Percentiles rank a stretch among this genome's conserved stretches.
These are phyloP conservation scores for Agrochola lychnidis DNA, from an alignment of 2,888 invertebrate genomes.

Conservation along the genomic window DNA sequence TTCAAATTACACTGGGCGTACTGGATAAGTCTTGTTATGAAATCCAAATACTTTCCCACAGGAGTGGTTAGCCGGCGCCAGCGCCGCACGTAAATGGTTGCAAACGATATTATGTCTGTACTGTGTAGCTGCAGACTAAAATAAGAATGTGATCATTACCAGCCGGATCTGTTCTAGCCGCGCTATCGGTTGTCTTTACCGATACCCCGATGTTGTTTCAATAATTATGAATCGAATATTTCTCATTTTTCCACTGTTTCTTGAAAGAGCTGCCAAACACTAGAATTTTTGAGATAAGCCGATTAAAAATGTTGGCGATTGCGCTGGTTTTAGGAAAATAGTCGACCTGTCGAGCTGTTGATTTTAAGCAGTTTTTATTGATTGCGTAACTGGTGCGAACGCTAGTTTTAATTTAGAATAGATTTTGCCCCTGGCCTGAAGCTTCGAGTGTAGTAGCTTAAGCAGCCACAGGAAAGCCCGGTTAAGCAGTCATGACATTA, in stretches of 20 bases:
- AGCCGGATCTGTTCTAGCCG: constrained; percentile 64
- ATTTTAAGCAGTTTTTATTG: constrained; percentile 15
- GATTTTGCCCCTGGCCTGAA: no score
- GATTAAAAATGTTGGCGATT: constrained; percentile 28
- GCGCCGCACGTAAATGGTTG: constrained; percentile 59
- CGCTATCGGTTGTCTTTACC: constrained; percentile 47
- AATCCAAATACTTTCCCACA: constrained; percentile 57
- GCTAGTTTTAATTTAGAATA: no score
- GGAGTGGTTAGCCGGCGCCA: constrained; percentile 55
- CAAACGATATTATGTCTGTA: constrained; percentile 59
- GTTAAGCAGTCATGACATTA: no score
- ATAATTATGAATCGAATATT: constrained; percentile 49
- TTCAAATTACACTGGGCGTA: constrained; percentile 13
- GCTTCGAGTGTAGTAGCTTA: background rate
- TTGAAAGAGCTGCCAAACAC: constrained; percentile 40
- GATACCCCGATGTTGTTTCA: constrained; percentile 39
- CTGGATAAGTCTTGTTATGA: constrained; percentile 41
- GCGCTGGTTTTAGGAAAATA: constrained; percentile 27
- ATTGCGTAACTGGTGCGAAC: constrained; percentile 7
- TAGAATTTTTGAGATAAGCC: constrained; percentile 9
- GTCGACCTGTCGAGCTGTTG: constrained; percentile 8
- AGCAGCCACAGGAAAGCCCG: no score
- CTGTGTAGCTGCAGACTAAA: constrained; percentile 58
- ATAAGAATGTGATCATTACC: constrained; percentile 66
- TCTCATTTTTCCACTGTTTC: constrained; percentile 25